phyloP scores from a whole-genome alignment of 2,888 invertebrate genomes.

The Oxycera nigricornis region DNA sequence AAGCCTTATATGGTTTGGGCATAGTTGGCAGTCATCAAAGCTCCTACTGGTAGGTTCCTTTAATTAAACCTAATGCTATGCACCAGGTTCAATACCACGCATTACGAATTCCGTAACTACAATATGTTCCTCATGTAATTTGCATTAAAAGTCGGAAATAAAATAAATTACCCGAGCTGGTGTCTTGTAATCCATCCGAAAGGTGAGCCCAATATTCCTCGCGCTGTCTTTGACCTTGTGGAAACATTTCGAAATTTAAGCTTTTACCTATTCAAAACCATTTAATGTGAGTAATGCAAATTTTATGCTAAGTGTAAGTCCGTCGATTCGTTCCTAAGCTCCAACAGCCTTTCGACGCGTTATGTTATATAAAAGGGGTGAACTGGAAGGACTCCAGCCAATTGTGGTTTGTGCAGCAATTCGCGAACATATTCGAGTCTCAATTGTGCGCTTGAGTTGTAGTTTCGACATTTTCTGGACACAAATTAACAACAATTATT shows the following conservation, averaged over 20 bases:
- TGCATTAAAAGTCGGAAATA: neutral
- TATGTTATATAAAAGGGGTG: constrained; percentile 51
- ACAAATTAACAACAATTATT: neutral
- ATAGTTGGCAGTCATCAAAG: neutral
- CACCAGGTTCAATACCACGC: neutral
- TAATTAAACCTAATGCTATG: neutral
- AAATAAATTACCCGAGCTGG: neutral
- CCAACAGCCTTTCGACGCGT: neutral
- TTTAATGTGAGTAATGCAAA: neutral
- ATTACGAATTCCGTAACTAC: neutral
- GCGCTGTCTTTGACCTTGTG: neutral
- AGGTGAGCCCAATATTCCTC: neutral
- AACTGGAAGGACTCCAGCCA: constrained; percentile 49
- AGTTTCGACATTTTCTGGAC: neutral
- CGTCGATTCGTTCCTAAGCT: neutral
- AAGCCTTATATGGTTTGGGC: too few species aligned
- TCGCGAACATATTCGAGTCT: constrained; percentile 45
- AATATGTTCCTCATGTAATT: neutral
- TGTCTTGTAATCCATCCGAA: neutral
- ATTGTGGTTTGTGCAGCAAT: constrained; percentile 57
- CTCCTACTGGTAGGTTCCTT: neutral
- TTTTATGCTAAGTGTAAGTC: neutral
- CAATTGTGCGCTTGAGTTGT: neutral
- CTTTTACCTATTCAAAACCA: neutral
- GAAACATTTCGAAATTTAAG: neutral